Evolutionary conservation across 2,113 vertebrate species (phyloP).

Genomic region (Indri indri): DNA sequence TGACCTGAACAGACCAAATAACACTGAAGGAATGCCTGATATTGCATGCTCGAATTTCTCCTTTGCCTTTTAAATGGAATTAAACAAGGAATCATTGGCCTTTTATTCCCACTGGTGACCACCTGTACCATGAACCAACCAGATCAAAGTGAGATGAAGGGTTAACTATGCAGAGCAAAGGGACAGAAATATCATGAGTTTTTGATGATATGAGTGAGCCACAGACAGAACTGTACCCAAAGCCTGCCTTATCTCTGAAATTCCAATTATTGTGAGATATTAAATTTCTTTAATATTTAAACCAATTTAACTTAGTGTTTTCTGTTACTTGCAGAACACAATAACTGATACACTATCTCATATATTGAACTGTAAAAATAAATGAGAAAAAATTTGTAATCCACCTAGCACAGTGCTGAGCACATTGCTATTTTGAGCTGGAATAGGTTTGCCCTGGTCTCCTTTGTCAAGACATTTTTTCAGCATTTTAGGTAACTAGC

Average conservation of each 20-base stretch:
- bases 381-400: slow-evolving; percentile 67
- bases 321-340: slow-evolving; percentile 72
- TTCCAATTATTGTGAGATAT: slow-evolving; percentile 77
- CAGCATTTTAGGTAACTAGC: neutral
- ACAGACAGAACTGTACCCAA: slow-evolving; percentile 26
- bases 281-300: slow-evolving; percentile 79
- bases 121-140: neutral
- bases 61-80: neutral
- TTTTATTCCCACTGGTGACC: neutral
- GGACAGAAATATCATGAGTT: neutral
- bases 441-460: neutral
- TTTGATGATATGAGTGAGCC: neutral
- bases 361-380: slow-evolving; percentile 73
- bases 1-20: neutral
- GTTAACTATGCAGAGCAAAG: slow-evolving; percentile 48
- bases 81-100: neutral
- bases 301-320: slow-evolving; percentile 70
- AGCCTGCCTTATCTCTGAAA: slow-evolving; percentile 69
- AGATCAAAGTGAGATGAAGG: neutral
- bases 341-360: slow-evolving; percentile 76
- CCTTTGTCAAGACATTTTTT: neutral
- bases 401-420: neutral
- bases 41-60: neutral
- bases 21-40: neutral
- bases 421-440: slow-evolving; percentile 30